phyloP scores from a whole-genome alignment of 2,113 vertebrate species.

The Miniopterus natalensis region DNA sequence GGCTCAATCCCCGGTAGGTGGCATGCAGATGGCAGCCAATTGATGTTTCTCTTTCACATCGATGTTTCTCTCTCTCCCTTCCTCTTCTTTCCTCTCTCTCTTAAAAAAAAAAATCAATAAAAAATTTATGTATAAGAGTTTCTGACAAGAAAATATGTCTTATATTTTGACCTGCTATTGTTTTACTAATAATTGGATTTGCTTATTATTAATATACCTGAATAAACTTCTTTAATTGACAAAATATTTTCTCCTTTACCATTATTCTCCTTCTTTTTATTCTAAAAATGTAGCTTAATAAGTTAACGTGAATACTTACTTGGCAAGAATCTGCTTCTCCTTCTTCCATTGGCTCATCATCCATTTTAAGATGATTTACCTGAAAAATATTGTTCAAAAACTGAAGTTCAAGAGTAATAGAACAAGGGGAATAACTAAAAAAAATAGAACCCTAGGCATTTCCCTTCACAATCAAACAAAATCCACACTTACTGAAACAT shows the following conservation, averaged over 20 bases:
- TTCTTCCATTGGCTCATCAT: conserved; percentile 98
- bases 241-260: not conserved
- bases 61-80: not conserved
- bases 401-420: conserved; percentile 35
- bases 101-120: not conserved
- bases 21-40: not conserved
- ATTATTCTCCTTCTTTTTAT: conserved; percentile 27
- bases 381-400: conserved; percentile 83
- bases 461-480: conserved; percentile 43
- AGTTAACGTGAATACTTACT: conserved; percentile 89
- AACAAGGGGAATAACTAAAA: conserved; percentile 45
- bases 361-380: conserved; percentile 97
- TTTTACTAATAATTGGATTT: conserved; percentile 27
- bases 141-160: conserved; percentile 16
- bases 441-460: conserved; percentile 48
- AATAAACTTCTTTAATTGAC: conserved; percentile 28
- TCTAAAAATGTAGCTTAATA: conserved; percentile 38
- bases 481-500: conserved; percentile 52
- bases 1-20: not conserved
- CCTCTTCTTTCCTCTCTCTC: not conserved
- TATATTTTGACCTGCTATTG: not conserved
- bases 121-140: conserved; percentile 15
- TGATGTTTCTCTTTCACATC: not conserved
- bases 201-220: not conserved
- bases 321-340: conserved; percentile 94